Evolutionary conservation across 1,140 invertebrate genomes (phyloP).

Genomic region (Latrodectus geometricus): DNA sequence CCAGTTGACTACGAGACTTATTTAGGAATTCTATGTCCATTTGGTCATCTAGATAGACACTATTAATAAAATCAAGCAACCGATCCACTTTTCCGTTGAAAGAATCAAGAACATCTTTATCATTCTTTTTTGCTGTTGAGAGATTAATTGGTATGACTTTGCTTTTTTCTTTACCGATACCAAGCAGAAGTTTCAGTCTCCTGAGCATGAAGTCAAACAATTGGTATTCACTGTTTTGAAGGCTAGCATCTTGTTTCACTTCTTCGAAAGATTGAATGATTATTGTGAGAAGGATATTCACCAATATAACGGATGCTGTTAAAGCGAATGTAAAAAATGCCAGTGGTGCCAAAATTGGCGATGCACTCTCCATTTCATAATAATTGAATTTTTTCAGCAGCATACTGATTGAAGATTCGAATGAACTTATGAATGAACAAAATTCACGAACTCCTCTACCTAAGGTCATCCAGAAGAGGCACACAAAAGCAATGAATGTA

Average conservation of each 20-base stretch:
- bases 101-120: slow-evolving; percentile 65
- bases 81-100: slow-evolving; percentile 68
- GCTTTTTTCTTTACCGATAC: slow-evolving; percentile 32
- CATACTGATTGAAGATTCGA: slow-evolving; percentile 72
- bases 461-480: slow-evolving; percentile 72
- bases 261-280: slow-evolving; percentile 70
- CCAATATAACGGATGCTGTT: slow-evolving; percentile 71
- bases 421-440: slow-evolving; percentile 69
- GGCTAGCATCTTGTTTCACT: slow-evolving; percentile 65
- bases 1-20: slow-evolving; percentile 9
- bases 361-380: slow-evolving; percentile 68
- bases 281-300: slow-evolving; percentile 74
- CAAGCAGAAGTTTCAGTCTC: slow-evolving; percentile 64
- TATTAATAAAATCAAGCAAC: slow-evolving; percentile 69
- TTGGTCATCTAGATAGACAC: slow-evolving; percentile 68
- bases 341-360: slow-evolving; percentile 70
- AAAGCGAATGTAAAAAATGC: slow-evolving; percentile 72
- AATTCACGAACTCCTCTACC: slow-evolving; percentile 68
- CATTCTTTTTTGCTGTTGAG: neutral
- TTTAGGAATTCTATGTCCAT: slow-evolving; percentile 63
- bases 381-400: slow-evolving; percentile 73
- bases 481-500: slow-evolving; percentile 67
- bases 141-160: slow-evolving; percentile 6
- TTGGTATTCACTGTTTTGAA: slow-evolving; percentile 66
- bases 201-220: slow-evolving; percentile 66